Conservation (phyloP, 1,140 invertebrate genomes). For the Samia ricini region DNA sequence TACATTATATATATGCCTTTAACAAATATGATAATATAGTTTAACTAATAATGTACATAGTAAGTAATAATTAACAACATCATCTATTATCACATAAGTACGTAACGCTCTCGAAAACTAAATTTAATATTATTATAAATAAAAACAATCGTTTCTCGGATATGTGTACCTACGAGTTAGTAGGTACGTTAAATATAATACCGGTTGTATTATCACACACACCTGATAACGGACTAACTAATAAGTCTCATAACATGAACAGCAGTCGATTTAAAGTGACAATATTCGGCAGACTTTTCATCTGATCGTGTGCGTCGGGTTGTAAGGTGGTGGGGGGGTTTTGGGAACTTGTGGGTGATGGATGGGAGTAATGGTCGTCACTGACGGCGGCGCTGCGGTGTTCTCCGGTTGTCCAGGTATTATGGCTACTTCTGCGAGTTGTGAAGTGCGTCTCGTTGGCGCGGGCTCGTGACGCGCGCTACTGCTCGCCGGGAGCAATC, state of each 20-base stretch:
- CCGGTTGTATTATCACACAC: slow-evolving; percentile 35
- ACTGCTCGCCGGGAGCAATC: slow-evolving; percentile 58
- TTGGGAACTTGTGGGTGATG: slow-evolving; percentile 59
- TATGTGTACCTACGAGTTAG: too few relatives aligned
- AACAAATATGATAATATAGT: slow-evolving; percentile 26
- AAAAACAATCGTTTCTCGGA: slow-evolving; percentile 55
- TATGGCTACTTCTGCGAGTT: slow-evolving; percentile 24
- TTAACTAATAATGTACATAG: slow-evolving; percentile 59
- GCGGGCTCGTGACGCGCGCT: slow-evolving; percentile 38
- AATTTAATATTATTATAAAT: slow-evolving; percentile 36
- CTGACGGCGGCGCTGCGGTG: slow-evolving; percentile 17
- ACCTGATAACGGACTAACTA: slow-evolving; percentile 35
- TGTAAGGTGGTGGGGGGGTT: slow-evolving; percentile 73
- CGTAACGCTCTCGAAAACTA: slow-evolving; percentile 55
- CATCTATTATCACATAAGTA: slow-evolving; percentile 75
- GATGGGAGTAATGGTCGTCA: slow-evolving; percentile 38
- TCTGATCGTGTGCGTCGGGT: slow-evolving; percentile 69
- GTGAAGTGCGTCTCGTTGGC: slow-evolving; percentile 8
- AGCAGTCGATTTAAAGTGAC: slow-evolving; percentile 71
- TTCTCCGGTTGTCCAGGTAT: slow-evolving; percentile 65
- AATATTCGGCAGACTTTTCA: slow-evolving; percentile 52
- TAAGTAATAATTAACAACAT: slow-evolving; percentile 59
- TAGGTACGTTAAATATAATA: slow-evolving; percentile 58
- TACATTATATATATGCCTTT: slow-evolving; percentile 32
- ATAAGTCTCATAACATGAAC: slow-evolving; percentile 65